phyloP scores from a whole-genome alignment of 2,113 vertebrate species.

The Elephas maximus region DNA sequence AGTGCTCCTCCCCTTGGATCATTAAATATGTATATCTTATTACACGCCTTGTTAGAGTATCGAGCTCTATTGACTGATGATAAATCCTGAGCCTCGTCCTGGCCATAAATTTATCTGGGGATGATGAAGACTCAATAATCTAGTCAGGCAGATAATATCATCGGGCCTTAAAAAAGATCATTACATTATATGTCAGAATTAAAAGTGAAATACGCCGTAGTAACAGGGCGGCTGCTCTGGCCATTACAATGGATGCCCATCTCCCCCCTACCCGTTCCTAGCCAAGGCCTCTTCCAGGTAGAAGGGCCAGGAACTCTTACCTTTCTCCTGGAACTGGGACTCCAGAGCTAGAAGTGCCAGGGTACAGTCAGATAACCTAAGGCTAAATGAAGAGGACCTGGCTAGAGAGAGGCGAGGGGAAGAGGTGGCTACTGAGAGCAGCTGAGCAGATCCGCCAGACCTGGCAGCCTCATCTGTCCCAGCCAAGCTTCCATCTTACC shows the following conservation, averaged over 20 bases:
- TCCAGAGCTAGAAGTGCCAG: accelerated
- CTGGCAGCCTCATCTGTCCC: background rate
- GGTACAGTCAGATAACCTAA: background rate
- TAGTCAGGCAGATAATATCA: constrained; percentile 95
- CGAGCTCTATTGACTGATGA: constrained; percentile 96
- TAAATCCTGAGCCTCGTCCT: constrained; percentile 95
- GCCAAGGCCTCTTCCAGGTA: constrained; percentile 25
- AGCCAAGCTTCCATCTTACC: background rate
- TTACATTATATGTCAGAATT: constrained; percentile 95
- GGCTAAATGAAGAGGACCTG: background rate
- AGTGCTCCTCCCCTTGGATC: constrained; percentile 92
- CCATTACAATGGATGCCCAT: constrained; percentile 80
- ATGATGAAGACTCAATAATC: constrained; percentile 96
- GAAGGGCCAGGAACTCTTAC: background rate
- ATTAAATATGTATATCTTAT: constrained; percentile 99
- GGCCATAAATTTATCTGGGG: constrained; percentile 94
- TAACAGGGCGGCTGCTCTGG: constrained; percentile 88
- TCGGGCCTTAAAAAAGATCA: constrained; percentile 94
- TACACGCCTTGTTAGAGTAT: constrained; percentile 94
- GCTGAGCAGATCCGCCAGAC: background rate
- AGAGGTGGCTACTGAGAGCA: background rate
- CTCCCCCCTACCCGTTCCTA: background rate
- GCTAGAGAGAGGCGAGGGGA: accelerated
- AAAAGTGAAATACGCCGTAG: constrained; percentile 94
- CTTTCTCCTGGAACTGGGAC: background rate